Base-by-base conservation (phyloP, 2,888 invertebrate species). In the Protophormia terraenovae region DNA sequence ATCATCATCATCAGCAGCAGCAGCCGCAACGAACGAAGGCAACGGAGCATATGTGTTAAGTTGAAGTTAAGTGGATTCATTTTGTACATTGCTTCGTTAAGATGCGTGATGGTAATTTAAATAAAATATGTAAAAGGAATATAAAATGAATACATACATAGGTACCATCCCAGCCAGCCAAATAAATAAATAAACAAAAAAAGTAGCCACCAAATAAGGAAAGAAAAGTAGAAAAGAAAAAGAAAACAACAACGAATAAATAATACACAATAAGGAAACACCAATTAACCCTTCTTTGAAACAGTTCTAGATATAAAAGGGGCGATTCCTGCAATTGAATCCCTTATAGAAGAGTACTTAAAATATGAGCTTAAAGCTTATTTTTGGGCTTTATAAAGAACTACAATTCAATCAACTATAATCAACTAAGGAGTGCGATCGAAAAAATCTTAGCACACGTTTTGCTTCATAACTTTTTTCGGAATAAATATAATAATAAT, bases 41-140 rank as follows among this genome's bases (percentile, higher is more conserved):
- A 80, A 64, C 76, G 58, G 41, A 84, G 80, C 84, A 81, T 81
- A 90, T 90, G 90, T 89, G 90, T 89, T 88, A 90, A 89, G 88
- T 90, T 90, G 89, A 89, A 88, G 89, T 89, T 90, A 90, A 90
- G 89, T 90, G 90, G 90, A 89, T 89, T 88, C 89, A 88, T 88
- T 89, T 88, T 88, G 87, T 85, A 83, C 78, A 83, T 89, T 84
- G 87, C 86, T 84, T 82, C 79, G 84, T 81, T 79, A 87, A 79
- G 86, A 85, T 87, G 88, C 87, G 87, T 89, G 90, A 88, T 90
- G 89, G 88, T 89, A 90, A 90, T 90, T 90, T 90, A 90, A 90
- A 90, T 90, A 90, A 90, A 89, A 87, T 88, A 85, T 85, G 79
- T 82, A 85, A 67, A 79, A 82, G 75, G 58, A 75, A 79, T 85